Evolutionary conservation across 2,797 vertebrate genomes (phyloP), one percentile per base, ranked within the genome.

Genomic region (Lepidocolaptes lacrymiger): DNA sequence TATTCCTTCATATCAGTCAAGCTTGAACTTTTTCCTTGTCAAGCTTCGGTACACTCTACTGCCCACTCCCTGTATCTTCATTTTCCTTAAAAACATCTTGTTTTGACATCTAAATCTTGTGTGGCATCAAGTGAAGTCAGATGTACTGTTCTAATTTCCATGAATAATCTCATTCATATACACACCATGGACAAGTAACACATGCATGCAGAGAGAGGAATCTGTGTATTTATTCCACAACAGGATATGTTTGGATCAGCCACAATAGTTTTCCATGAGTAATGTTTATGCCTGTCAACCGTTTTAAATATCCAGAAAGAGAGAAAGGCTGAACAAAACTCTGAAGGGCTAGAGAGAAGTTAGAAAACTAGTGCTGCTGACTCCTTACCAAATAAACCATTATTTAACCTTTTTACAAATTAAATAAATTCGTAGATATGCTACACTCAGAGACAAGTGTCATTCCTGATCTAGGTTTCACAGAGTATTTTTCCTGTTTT

Each of bases 391-490:
- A 59, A 69, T 43, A 66, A 92, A 19, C 3, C 2, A 10, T 62
- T 62, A 26, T 7, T 43, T 14, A 8, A 69, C 69, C 72, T 73
- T 91, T 76, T 15, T 39, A 48, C 4, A 84, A 82, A 89, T 59
- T 14, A 80, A 79, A 82, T 88, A 85, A 79, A 26, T 73, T 62
- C 43, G 26, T 63, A 95, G 27, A n/a, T 78, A 71, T 34, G n/a
- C 36, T 78, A 34, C 19, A 52, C 10, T 84, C 54, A 46, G 34
- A 84, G 3, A 2, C 30, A 85, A 75, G 55, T 54, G 37, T 76
- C 76, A 59, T 81, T 91, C 61, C n/a, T 37, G 15, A 64, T 94
- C 58, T 82, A 79, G 49, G 62, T 91, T 94, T 90, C 62, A 62
- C 52, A 92, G 28, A 43, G 72, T 73, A 64, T 93, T 89, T 85